phyloP scores from a whole-genome alignment of 2,113 vertebrate species.

The Todiramphus saurophagus region DNA sequence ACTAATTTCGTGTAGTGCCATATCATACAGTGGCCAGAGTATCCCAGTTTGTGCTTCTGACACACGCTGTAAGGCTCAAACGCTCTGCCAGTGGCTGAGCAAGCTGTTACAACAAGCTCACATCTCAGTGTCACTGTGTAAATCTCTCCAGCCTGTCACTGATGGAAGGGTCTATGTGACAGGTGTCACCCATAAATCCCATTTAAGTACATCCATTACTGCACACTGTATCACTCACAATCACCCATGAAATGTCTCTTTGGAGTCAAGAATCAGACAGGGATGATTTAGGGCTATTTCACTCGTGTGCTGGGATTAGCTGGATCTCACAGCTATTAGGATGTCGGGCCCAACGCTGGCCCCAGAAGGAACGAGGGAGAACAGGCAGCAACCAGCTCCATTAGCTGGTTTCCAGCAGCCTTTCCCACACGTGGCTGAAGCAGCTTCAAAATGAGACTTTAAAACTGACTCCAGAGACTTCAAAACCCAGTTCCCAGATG shows the following conservation, averaged over 20 bases:
- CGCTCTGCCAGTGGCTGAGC: not conserved
- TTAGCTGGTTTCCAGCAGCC: not conserved
- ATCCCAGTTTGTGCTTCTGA: not conserved
- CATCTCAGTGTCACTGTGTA: slow-evolving; percentile 26
- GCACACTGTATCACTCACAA: slow-evolving; percentile 47
- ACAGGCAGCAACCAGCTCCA: not conserved
- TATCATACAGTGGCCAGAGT: not conserved
- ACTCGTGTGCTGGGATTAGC: not conserved
- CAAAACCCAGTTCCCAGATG: not conserved
- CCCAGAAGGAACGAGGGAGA: not conserved
- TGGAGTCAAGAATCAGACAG: slow-evolving; percentile 37
- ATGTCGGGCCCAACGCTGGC: not conserved
- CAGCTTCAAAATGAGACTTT: not conserved
- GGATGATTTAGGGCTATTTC: slow-evolving; percentile 22
- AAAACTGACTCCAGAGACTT: not conserved
- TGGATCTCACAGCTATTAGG: not conserved
- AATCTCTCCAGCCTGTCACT: slow-evolving; percentile 51
- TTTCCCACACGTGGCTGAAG: not conserved
- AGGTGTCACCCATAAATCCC: slow-evolving; percentile 65
- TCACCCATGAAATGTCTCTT: slow-evolving; percentile 49
- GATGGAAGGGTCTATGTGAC: slow-evolving; percentile 47
- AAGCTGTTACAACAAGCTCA: not conserved
- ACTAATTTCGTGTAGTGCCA: not conserved
- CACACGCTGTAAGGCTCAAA: not conserved
- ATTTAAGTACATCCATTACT: slow-evolving; percentile 53